These are phyloP conservation scores for Puntigrus tetrazona DNA, from an alignment of 2,113 vertebrate species.

Conservation along the genomic window DNA sequence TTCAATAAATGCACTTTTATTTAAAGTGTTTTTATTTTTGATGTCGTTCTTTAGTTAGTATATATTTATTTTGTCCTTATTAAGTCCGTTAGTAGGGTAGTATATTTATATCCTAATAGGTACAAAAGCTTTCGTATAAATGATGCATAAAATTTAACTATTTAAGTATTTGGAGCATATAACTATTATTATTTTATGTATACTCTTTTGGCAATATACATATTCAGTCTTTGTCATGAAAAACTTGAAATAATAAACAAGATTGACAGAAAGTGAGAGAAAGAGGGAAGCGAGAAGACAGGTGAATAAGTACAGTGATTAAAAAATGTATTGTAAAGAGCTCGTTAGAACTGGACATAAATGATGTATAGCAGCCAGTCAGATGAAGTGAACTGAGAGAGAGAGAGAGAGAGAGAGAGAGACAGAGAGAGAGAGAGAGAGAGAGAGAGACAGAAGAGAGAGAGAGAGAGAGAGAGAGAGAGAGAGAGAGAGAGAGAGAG, in stretches of 20 bases:
- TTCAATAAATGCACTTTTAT: no score
- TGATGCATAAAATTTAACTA: no score
- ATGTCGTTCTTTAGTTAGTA: no score
- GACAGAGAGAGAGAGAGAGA: neutral
- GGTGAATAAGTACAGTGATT: conserved; percentile 25
- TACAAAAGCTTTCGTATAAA: no score
- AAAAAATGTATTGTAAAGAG: conserved; percentile 18
- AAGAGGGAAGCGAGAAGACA: neutral
- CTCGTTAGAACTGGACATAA: conserved; percentile 32
- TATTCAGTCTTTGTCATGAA: neutral
- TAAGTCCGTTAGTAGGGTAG: no score
- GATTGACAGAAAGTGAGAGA: neutral
- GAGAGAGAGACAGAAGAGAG: neutral
- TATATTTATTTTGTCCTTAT: no score
- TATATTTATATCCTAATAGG: no score
- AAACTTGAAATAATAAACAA: neutral
- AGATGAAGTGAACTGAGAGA: conserved; percentile 18
- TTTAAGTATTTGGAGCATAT: no score
- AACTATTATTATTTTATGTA: neutral
- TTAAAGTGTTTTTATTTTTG: no score
- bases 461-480: conserved; percentile 12
- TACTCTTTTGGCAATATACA: neutral
- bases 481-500: no score
- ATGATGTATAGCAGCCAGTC: conserved; percentile 22
- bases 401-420: no score